These are phyloP conservation scores for Bactericera cockerelli DNA, from an alignment of 1,140 invertebrate species.

Conservation along the genomic window DNA sequence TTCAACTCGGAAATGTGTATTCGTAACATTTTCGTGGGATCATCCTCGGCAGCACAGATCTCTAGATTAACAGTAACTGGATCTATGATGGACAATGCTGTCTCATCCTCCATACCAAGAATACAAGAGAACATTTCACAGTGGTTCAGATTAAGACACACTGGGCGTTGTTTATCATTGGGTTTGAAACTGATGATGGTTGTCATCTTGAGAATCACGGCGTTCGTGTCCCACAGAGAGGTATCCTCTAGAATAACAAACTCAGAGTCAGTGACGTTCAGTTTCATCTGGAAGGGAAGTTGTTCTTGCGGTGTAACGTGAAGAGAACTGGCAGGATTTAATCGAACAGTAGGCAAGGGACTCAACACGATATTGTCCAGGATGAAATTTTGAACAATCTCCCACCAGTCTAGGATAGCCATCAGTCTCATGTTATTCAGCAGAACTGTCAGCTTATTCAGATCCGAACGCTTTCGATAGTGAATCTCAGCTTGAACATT, in stretches of 20 bases:
- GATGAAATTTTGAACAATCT: constrained; percentile 68
- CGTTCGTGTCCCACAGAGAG: constrained; percentile 72
- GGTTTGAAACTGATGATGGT: constrained; percentile 70
- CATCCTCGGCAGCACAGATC: constrained; percentile 30
- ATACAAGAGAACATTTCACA: constrained; percentile 90
- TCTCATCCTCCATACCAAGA: constrained; percentile 80
- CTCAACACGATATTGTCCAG: constrained; percentile 22
- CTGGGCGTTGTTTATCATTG: constrained; percentile 48
- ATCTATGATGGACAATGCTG: constrained; percentile 89
- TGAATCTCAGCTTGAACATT: constrained; percentile 71
- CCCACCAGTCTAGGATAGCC: constrained; percentile 87
- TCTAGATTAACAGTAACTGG: constrained; percentile 70
- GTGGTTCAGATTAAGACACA: constrained; percentile 76
- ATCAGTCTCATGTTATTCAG: constrained; percentile 92
- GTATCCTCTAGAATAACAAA: constrained; percentile 85
- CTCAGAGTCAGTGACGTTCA: constrained; percentile 92
- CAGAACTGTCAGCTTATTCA: constrained; percentile 73
- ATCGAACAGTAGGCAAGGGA: background rate
- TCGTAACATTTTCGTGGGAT: constrained; percentile 21
- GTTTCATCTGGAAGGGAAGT: constrained; percentile 63
- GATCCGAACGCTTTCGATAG: constrained; percentile 47
- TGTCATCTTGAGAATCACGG: constrained; percentile 84
- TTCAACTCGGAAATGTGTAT: constrained; percentile 45
- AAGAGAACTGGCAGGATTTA: background rate
- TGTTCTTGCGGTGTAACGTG: constrained; percentile 15